Conservation (phyloP, 2,888 invertebrate genomes). For the Lepidochitona cinerea region DNA sequence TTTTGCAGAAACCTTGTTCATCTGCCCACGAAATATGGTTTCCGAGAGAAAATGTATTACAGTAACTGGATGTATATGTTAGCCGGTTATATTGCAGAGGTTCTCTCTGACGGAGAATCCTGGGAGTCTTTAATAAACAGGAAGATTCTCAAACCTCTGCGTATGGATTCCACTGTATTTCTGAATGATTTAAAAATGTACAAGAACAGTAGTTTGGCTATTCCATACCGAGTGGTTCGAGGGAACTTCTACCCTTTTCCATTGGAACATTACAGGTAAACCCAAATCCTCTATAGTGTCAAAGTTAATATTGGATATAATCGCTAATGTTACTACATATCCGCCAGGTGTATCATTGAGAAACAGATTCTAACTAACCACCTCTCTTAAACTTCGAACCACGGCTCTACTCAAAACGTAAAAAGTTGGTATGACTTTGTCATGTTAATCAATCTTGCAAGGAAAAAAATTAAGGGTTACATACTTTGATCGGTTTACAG, state of each 20-base stretch:
- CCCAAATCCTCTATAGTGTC: too few relatives aligned
- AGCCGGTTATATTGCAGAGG: neutral
- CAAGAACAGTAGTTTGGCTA: neutral
- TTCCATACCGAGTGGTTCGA: neutral
- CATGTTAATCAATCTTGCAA: too few relatives aligned
- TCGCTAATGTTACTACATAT: too few relatives aligned
- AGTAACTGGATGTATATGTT: constrained; percentile 5
- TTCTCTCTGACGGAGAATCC: neutral
- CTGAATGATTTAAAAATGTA: neutral
- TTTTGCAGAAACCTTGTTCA: neutral
- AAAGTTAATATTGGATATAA: too few relatives aligned
- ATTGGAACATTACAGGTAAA: constrained; percentile 2
- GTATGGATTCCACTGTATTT: neutral
- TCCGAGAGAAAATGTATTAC: neutral
- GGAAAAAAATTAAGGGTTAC: too few relatives aligned
- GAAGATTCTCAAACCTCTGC: neutral
- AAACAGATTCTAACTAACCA: too few relatives aligned
- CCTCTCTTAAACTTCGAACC: too few relatives aligned
- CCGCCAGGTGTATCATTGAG: too few relatives aligned
- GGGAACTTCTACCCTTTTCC: neutral
- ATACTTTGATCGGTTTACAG: too few relatives aligned
- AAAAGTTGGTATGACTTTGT: too few relatives aligned
- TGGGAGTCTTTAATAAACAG: neutral
- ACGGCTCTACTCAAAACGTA: too few relatives aligned
- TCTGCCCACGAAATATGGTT: neutral